A percentile compares a stretch with the other conserved stretches of the same genome.
These are phyloP conservation scores for Pentamera pediparva DNA, from an alignment of 53 echinoderm and acorn worm species.

Conservation along the genomic window DNA sequence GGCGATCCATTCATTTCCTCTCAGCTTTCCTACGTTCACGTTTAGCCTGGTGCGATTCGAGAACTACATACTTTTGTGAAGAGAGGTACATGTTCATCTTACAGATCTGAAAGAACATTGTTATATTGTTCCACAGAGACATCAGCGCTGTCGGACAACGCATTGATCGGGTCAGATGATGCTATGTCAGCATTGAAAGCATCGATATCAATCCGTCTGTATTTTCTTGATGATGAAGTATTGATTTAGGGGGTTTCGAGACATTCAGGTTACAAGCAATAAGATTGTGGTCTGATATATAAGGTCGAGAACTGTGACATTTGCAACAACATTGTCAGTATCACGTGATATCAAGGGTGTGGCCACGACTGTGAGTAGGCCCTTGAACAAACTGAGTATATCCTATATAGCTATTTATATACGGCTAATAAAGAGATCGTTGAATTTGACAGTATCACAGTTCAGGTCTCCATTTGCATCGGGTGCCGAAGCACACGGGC, in stretches of 20 bases:
- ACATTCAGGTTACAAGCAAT: not conserved
- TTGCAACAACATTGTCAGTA: not conserved
- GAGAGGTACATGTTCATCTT: not conserved
- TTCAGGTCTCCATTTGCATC: too few relatives aligned
- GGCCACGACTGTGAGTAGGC: too few relatives aligned
- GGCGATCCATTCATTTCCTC: conserved; percentile 7
- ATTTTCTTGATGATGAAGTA: not conserved
- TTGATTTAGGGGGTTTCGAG: not conserved
- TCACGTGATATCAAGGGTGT: not conserved
- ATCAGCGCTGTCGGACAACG: not conserved
- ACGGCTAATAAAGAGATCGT: too few relatives aligned
- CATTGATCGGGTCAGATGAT: not conserved
- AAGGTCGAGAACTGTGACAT: not conserved
- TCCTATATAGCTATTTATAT: too few relatives aligned
- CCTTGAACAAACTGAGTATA: too few relatives aligned
- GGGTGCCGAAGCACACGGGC: too few relatives aligned
- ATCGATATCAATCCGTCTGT: not conserved
- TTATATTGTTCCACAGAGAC: not conserved
- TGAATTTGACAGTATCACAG: too few relatives aligned
- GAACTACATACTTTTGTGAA: not conserved
- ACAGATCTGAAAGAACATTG: not conserved
- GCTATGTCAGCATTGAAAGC: not conserved
- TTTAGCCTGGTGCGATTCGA: not conserved
- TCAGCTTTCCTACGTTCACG: conserved; percentile 27
- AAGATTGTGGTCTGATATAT: not conserved